These are phyloP conservation scores for Rhagonycha lutea DNA, from an alignment of 2,888 invertebrate species.

Conservation along the genomic window DNA sequence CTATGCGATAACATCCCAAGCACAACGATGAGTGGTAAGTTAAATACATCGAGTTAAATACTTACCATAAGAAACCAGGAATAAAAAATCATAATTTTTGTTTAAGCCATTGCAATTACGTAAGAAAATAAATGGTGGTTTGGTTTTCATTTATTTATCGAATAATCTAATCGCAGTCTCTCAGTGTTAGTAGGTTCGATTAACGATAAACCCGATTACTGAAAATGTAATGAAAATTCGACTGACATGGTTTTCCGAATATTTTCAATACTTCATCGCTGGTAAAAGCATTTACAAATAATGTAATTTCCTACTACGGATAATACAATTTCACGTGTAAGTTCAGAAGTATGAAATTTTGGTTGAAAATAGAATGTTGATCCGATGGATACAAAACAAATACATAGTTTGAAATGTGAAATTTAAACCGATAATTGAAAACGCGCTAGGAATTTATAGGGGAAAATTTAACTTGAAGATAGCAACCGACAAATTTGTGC, in stretches of 20 bases:
- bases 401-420: background rate
- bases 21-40: constrained; percentile 6
- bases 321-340: background rate
- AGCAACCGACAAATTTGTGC: constrained; percentile 3
- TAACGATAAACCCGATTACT: no score
- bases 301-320: background rate
- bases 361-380: background rate
- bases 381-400: background rate
- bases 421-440: background rate
- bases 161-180: no score
- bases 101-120: no score
- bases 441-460: constrained; percentile 3
- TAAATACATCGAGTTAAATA: background rate
- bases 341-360: background rate
- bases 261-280: no score
- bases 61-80: no score
- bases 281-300: no score
- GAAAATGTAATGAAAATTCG: no score
- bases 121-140: no score
- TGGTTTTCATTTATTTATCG: no score
- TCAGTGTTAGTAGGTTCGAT: no score
- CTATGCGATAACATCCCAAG: background rate
- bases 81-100: no score
- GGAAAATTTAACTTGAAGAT: constrained; percentile 1
- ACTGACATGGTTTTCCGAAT: no score